Percentiles rank a stretch among this genome's conserved stretches.
Conservation (phyloP, 2,888 invertebrate species). For the Colostygia pectinataria region DNA sequence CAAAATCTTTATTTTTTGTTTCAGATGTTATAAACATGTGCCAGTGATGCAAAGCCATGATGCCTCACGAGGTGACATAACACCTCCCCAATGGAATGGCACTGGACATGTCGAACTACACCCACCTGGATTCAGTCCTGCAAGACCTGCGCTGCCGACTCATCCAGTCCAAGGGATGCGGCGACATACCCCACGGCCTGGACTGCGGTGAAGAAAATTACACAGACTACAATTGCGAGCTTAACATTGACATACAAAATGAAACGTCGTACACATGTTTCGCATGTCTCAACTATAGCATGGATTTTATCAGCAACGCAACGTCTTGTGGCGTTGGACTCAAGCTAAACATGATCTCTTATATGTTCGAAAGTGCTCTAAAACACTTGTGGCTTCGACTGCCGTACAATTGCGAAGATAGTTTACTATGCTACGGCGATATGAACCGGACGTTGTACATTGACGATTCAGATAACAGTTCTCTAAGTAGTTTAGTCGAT, state of each 20-base stretch:
- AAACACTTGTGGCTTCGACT: constrained; percentile 69
- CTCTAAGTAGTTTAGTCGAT: constrained; percentile 48
- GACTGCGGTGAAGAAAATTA: constrained; percentile 50
- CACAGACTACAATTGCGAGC: constrained; percentile 56
- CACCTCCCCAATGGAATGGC: constrained; percentile 49
- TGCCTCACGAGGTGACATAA: constrained; percentile 60
- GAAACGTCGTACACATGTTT: constrained; percentile 72
- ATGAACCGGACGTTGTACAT: constrained; percentile 59
- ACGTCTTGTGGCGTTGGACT: constrained; percentile 66
- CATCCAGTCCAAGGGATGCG: constrained; percentile 53
- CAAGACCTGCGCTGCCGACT: constrained; percentile 67
- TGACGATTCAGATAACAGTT: constrained; percentile 48
- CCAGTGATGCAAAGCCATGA: constrained; percentile 23
- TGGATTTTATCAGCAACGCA: constrained; percentile 59
- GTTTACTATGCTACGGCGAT: constrained; percentile 60
- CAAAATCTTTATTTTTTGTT: constrained; percentile 18
- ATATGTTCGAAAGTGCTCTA: constrained; percentile 68
- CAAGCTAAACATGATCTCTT: constrained; percentile 66
- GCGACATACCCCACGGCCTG: constrained; percentile 52
- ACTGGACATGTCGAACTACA: constrained; percentile 66
- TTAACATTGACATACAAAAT: constrained; percentile 73
- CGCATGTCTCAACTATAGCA: constrained; percentile 54
- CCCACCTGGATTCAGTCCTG: constrained; percentile 53
- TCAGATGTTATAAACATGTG: constrained; percentile 29
- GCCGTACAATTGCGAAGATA: constrained; percentile 64